phyloP scores from a whole-genome alignment of 2,888 invertebrate genomes.

The Callinectes sapidus region DNA sequence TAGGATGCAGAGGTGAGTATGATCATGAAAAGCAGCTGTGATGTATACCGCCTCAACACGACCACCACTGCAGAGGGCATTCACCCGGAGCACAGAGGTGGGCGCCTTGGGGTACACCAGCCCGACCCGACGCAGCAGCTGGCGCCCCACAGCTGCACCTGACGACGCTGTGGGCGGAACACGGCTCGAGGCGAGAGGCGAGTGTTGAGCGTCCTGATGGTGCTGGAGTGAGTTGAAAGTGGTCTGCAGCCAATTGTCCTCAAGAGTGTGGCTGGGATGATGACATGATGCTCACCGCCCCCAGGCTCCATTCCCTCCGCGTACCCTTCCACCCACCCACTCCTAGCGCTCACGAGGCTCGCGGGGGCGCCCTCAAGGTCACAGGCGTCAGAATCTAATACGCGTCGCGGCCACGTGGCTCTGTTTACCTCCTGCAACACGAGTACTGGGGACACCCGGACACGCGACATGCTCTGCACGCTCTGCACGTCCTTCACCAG shows the following conservation, averaged over 20 bases:
- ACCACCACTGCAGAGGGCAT: background rate
- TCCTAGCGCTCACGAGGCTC: background rate
- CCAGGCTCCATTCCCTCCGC: background rate
- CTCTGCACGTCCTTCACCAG: background rate
- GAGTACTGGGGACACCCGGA: background rate
- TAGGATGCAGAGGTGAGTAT: background rate
- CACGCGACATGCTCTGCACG: background rate
- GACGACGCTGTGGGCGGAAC: background rate
- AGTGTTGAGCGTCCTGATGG: background rate
- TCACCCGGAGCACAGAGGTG: background rate
- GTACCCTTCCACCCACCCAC: background rate
- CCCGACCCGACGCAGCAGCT: background rate
- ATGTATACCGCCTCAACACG: background rate
- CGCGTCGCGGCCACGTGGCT: background rate
- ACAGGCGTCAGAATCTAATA: background rate
- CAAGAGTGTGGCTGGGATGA: background rate
- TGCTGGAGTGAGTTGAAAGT: background rate
- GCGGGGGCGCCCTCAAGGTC: background rate
- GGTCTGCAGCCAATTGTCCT: background rate
- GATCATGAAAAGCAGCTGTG: background rate
- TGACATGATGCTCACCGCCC: background rate
- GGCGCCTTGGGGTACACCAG: background rate
- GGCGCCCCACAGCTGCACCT: slow-evolving; percentile 1
- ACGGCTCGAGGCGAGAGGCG: background rate
- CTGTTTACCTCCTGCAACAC: slow-evolving; percentile 4